Evolutionary conservation across 2,888 invertebrate species (phyloP), one percentile per base, ranked within the genome.

Genomic region (Caradrina kadenii): DNA sequence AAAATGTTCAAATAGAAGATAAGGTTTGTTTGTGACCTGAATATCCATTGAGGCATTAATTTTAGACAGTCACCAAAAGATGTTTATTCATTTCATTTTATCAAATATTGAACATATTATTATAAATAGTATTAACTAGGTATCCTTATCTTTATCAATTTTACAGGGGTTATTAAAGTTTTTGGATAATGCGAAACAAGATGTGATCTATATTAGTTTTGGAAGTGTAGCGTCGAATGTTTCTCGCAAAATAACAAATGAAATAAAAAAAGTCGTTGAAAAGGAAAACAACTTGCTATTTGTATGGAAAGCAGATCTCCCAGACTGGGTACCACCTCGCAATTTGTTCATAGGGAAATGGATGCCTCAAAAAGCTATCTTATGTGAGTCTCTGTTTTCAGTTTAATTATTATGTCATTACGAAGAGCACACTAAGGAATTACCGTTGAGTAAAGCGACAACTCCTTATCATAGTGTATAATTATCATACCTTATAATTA

Each of bases 261-360:
- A 93, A 48, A 96, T 98, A 59, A 80, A 97, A 22, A 94, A 94
- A 0, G 70, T 87, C 2, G 39, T 80, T 15, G 55, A 76, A 63
- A 76, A 73, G 7, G 96, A 60, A 21, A 54, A 96, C 21, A 91
- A 92, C 64, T 96, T 97, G 84, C 96, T 96, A 66, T 96, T 97
- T 17, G 91, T 98, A 63, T 98, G 97, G 97, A 98, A 97, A 92
- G 97, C 97, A 96, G 97, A 97, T 86, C 96, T 97, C 1, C 94
- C 95, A 0, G 88, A 97, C 86, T 93, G 96, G 1, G 94, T 94
- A 60, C 93, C 96, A 81, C 96, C 97, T 0, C 88, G 93, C 19
- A 98, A 98, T 87, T 96, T 98, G 55, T 95, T 97, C 88, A 89
- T 97, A n/a, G 95, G 94, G 78, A 96, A 96, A 73, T 98, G 98